Conservation (phyloP, 1,140 invertebrate genomes). For the Branchinecta lindahli region DNA sequence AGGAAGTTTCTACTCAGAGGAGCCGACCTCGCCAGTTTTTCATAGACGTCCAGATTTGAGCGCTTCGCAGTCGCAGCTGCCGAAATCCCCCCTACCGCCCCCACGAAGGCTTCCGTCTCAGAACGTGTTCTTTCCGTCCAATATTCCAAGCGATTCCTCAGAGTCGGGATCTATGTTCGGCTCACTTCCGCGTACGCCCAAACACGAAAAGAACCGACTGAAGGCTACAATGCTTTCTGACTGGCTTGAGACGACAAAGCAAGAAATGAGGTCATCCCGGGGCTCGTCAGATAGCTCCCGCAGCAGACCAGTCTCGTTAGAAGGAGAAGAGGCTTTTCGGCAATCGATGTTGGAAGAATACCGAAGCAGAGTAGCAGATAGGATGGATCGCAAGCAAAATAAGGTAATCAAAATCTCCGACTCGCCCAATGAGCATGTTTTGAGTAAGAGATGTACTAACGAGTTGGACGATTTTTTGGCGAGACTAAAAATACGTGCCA, state of each 20-base stretch:
- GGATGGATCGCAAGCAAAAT: slow-evolving; percentile 54
- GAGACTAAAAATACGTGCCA: background rate
- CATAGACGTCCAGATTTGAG: background rate
- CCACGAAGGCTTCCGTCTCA: background rate
- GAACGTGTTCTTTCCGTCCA: background rate
- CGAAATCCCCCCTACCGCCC: background rate
- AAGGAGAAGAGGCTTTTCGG: slow-evolving; percentile 1
- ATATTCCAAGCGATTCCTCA: background rate
- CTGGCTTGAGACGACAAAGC: slow-evolving; percentile 35
- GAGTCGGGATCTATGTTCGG: slow-evolving; percentile 3
- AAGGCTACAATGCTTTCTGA: slow-evolving; percentile 35
- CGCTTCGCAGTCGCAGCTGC: background rate
- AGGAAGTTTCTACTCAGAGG: background rate
- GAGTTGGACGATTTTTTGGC: slow-evolving; percentile 10
- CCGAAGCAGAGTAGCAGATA: slow-evolving; percentile 53
- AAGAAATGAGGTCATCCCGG: background rate
- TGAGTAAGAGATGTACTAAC: no score
- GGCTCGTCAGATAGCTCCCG: background rate
- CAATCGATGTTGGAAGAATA: slow-evolving; percentile 61
- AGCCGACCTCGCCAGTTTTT: background rate
- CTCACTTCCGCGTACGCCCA: slow-evolving; percentile 4
- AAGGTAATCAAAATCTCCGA: slow-evolving; percentile 55
- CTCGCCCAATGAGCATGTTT: slow-evolving; percentile 4
- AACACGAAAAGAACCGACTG: slow-evolving; percentile 26
- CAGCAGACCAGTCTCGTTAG: slow-evolving; percentile 9